Evolutionary conservation across 1,140 invertebrate genomes (phyloP).

Genomic region (Yoshiicerus persimilis): DNA sequence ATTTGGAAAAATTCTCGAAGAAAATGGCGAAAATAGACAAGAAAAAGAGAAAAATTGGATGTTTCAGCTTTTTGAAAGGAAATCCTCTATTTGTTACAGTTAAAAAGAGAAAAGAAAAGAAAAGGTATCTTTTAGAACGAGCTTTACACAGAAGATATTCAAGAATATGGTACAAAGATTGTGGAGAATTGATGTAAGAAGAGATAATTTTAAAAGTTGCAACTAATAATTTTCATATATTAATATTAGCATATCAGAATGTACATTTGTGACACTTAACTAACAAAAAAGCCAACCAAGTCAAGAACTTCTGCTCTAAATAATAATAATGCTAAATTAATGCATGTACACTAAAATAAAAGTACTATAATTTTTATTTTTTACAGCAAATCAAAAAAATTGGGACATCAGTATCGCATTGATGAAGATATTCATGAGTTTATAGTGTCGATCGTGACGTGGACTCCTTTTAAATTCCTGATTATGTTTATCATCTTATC

Average conservation of each 20-base stretch:
- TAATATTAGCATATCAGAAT: no score
- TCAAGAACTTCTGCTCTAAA: no score
- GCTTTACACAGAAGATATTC: conserved; percentile 1
- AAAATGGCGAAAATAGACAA: neutral
- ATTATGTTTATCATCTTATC: conserved; percentile 38
- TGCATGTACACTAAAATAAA: no score
- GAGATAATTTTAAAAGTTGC: no score
- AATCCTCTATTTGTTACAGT: neutral
- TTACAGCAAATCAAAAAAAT: neutral
- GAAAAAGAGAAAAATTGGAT: neutral
- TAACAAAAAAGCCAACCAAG: no score
- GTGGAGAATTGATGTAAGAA: conserved; percentile 22
- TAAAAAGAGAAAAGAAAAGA: neutral
- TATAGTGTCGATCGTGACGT: conserved; percentile 17
- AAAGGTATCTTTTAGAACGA: neutral
- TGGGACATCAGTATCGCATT: neutral
- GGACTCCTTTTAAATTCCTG: conserved; percentile 17
- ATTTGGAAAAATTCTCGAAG: neutral
- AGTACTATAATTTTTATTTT: neutral
- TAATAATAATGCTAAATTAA: no score
- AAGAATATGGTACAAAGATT: neutral
- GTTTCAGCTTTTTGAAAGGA: neutral
- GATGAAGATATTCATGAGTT: conserved; percentile 32
- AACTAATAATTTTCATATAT: no score
- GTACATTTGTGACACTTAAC: no score